These are phyloP conservation scores for Tribolium castaneum DNA, from an alignment of 1,140 invertebrate genomes.

Conservation along the genomic window DNA sequence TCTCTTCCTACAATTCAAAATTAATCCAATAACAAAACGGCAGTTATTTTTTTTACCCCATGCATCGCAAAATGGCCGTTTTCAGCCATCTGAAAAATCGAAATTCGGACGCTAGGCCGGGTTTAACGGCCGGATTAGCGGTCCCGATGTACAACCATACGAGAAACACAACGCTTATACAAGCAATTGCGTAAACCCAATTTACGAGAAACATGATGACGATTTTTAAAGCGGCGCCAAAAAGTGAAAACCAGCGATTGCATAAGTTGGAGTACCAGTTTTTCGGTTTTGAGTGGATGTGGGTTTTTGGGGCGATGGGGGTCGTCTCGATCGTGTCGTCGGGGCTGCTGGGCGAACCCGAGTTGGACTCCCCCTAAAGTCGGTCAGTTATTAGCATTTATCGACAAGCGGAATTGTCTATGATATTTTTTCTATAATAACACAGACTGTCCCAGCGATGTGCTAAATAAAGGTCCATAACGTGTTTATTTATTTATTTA, in stretches of 20 bases:
- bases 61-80: slow-evolving; percentile 76
- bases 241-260: slow-evolving; percentile 91
- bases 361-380: slow-evolving; percentile 57
- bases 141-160: slow-evolving; percentile 95
- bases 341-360: slow-evolving; percentile 56
- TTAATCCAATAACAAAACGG: not conserved
- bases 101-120: slow-evolving; percentile 90
- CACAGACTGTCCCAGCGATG: too few relatives aligned
- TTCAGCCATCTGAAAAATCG: slow-evolving; percentile 87
- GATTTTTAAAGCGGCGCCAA: slow-evolving; percentile 87
- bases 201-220: slow-evolving; percentile 93
- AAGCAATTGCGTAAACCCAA: slow-evolving; percentile 90
- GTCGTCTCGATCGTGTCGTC: slow-evolving; percentile 64
- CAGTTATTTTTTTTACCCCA: slow-evolving; percentile 73
- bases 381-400: too few relatives aligned
- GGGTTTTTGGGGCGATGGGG: slow-evolving; percentile 67
- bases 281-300: slow-evolving; percentile 88
- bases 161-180: slow-evolving; percentile 82
- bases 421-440: too few relatives aligned
- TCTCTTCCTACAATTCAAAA: slow-evolving; percentile 70
- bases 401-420: too few relatives aligned
- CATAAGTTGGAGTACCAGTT: slow-evolving; percentile 95
- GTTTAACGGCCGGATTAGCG: slow-evolving; percentile 93
- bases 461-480: too few relatives aligned
- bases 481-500: too few relatives aligned